Percentiles rank a stretch among this genome's conserved stretches.
These are phyloP conservation scores for Helostoma temminkii DNA, from an alignment of 2,797 vertebrate genomes.

Conservation along the genomic window DNA sequence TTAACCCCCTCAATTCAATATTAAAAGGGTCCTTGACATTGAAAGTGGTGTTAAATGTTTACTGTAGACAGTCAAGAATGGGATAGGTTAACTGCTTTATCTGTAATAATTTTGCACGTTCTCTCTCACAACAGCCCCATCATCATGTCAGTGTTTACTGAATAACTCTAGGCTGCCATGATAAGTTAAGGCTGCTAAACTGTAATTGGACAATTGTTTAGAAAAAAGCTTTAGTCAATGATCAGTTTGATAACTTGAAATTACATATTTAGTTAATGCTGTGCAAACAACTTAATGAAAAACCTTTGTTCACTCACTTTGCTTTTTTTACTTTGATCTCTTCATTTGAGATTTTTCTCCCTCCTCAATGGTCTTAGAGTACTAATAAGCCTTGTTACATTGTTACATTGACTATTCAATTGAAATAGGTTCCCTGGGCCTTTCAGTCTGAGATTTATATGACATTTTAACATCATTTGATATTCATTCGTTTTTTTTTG, in stretches of 20 bases:
- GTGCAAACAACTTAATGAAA: background rate
- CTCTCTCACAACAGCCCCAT: background rate
- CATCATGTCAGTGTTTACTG: background rate
- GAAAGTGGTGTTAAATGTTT: background rate
- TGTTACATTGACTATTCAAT: constrained; percentile 40
- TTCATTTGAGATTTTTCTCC: background rate
- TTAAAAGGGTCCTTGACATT: background rate
- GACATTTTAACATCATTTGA: constrained; percentile 47
- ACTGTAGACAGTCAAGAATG: background rate
- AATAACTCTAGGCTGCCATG: too few species aligned
- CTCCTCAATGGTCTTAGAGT: background rate
- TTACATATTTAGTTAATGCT: background rate
- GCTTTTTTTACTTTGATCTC: background rate
- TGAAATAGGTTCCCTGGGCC: constrained; percentile 12
- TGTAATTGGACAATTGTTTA: background rate
- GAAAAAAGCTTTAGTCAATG: background rate
- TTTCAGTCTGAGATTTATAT: constrained; percentile 25
- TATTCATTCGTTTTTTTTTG: constrained; percentile 23
- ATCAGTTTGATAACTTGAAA: background rate
- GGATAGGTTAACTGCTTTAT: background rate
- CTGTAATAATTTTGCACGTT: too few species aligned
- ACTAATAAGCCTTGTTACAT: constrained; percentile 27
- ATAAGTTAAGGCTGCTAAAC: background rate
- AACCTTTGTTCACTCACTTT: background rate
- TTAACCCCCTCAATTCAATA: background rate